phyloP scores from a whole-genome alignment of 2,888 invertebrate genomes.

The Dione juno region DNA sequence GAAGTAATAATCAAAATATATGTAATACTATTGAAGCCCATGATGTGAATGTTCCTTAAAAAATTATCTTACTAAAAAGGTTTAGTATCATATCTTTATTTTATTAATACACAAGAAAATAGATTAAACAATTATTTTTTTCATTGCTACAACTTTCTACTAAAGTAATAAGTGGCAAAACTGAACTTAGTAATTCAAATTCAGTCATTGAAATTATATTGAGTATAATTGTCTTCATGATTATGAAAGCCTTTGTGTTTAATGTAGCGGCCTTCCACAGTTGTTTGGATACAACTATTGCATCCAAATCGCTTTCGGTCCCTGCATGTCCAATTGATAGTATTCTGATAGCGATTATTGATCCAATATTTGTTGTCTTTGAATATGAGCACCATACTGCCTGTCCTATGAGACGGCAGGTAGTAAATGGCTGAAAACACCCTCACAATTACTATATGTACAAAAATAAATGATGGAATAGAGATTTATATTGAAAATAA shows the following conservation, averaged over 20 bases:
- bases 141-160: constrained; percentile 49
- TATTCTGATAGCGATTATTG: constrained; percentile 78
- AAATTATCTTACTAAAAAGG: neutral
- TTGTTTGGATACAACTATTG: constrained; percentile 76
- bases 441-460: constrained; percentile 42
- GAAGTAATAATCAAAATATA: neutral
- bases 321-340: constrained; percentile 79
- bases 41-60: neutral
- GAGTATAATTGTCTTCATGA: constrained; percentile 76
- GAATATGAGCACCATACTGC: constrained; percentile 79
- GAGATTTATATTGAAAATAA: constrained; percentile 28
- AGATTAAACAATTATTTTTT: neutral
- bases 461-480: neutral
- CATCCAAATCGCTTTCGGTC: constrained; percentile 75
- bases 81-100: neutral
- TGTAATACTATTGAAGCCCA: neutral
- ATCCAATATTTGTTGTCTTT: constrained; percentile 81
- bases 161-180: constrained; percentile 54
- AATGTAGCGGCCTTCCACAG: constrained; percentile 73
- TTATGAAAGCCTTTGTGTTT: constrained; percentile 78
- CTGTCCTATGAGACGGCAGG: constrained; percentile 77
- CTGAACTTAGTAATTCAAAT: constrained; percentile 48
- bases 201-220: constrained; percentile 79
- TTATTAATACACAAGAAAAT: neutral
- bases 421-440: constrained; percentile 75